phyloP scores from a whole-genome alignment of 2,113 vertebrate genomes.

The Lichenostomus cassidix region DNA sequence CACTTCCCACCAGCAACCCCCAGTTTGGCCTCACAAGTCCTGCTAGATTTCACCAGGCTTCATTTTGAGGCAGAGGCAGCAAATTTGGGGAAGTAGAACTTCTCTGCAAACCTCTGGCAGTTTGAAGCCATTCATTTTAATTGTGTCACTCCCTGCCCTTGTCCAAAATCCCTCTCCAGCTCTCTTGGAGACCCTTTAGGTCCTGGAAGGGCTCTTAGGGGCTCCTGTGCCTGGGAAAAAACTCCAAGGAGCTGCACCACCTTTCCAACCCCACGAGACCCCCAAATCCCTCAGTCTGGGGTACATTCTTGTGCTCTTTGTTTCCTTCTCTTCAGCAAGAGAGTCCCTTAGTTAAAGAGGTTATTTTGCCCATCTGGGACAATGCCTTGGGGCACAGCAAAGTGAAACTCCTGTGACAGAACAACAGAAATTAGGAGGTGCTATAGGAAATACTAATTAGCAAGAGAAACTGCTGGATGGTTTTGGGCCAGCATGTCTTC shows the following conservation, averaged over 20 bases:
- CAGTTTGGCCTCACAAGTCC: not conserved
- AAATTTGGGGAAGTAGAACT: not conserved
- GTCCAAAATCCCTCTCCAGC: not conserved
- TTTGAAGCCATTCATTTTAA: not conserved
- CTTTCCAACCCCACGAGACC: not conserved
- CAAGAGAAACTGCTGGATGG: fast-evolving
- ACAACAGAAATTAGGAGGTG: not conserved
- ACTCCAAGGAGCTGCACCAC: not conserved
- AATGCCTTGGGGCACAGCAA: not conserved
- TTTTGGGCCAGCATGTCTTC: not conserved
- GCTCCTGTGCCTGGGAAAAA: fast-evolving
- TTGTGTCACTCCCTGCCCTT: not conserved
- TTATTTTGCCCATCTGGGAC: not conserved
- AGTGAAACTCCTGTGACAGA: not conserved
- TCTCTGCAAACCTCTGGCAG: not conserved
- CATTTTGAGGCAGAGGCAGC: not conserved
- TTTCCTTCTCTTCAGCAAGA: not conserved
- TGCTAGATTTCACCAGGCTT: not conserved
- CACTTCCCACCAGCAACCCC: not conserved
- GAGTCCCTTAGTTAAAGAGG: not conserved
- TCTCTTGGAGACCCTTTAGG: not conserved
- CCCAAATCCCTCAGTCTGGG: not conserved
- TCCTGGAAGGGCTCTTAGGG: not conserved
- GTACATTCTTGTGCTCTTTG: not conserved
- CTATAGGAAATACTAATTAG: not conserved